Percentiles rank a stretch among this genome's conserved stretches.
Conservation (phyloP, 2,888 invertebrate genomes). For the Aethes cnicana region DNA sequence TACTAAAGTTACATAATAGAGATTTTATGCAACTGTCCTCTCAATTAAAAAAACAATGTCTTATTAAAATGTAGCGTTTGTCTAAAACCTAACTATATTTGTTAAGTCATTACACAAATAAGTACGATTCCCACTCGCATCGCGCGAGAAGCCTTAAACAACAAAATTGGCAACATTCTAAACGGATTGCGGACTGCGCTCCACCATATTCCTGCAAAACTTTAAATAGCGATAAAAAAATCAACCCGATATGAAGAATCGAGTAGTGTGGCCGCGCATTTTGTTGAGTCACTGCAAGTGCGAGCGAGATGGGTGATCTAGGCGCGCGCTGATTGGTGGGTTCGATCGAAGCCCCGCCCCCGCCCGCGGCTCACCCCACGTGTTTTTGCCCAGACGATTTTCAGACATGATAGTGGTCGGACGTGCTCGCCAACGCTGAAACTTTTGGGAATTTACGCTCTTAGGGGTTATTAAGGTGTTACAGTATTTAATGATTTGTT, state of each 20-base stretch:
- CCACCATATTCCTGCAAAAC: slow-evolving; percentile 54
- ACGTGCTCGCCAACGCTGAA: slow-evolving; percentile 47
- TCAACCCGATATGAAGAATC: slow-evolving; percentile 70
- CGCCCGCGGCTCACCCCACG: slow-evolving; percentile 49
- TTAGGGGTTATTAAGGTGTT: slow-evolving; percentile 2
- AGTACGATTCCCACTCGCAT: slow-evolving; percentile 19
- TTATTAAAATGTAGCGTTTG: too few species aligned
- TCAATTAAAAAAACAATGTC: too few species aligned
- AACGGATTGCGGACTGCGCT: slow-evolving; percentile 44
- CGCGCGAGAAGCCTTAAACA: slow-evolving; percentile 38
- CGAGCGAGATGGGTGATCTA: slow-evolving; percentile 41
- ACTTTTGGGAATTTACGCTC: slow-evolving; percentile 53
- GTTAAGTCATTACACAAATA: too few species aligned
- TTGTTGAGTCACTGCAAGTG: slow-evolving; percentile 42
- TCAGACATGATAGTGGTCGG: slow-evolving; percentile 43
- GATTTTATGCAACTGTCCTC: too few species aligned
- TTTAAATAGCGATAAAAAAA: slow-evolving; percentile 68
- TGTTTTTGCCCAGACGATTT: slow-evolving; percentile 70
- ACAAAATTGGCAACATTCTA: slow-evolving; percentile 54
- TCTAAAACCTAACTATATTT: too few species aligned
- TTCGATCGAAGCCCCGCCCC: slow-evolving; percentile 48
- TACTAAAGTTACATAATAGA: too few species aligned
- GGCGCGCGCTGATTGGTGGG: slow-evolving; percentile 44
- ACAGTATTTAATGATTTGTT: not conserved
- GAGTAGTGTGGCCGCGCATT: slow-evolving; percentile 63